Percentiles rank a stretch among this genome's conserved stretches.
These are phyloP conservation scores for Dasysyrphus tricinctus DNA, from an alignment of 2,888 invertebrate species.

Conservation along the genomic window DNA sequence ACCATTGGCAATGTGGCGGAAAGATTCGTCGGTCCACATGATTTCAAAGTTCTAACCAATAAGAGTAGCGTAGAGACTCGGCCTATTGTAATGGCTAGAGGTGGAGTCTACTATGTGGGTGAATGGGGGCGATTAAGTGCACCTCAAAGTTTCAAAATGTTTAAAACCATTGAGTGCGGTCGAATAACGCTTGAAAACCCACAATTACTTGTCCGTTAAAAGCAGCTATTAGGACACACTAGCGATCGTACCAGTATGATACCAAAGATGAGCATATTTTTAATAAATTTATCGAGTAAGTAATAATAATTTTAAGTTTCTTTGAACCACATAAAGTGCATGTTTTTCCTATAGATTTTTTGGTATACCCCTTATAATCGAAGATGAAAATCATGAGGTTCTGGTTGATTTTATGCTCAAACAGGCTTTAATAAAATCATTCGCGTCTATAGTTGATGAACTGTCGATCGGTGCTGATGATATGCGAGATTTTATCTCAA, in stretches of 20 bases:
- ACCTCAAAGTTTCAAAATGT: too few species aligned
- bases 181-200: constrained; percentile 78
- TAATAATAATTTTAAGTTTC: constrained; percentile 8
- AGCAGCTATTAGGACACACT: constrained; percentile 82
- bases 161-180: too few species aligned
- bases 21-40: constrained; percentile 80
- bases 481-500: too few species aligned
- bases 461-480: too few species aligned
- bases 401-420: constrained; percentile 80
- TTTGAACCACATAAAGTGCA: background rate
- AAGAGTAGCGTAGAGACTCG: constrained; percentile 73
- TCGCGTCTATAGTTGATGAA: constrained; percentile 77
- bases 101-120: too few species aligned
- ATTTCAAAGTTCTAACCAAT: constrained; percentile 77
- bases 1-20: constrained; percentile 80
- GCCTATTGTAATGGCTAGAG: too few species aligned
- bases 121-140: too few species aligned
- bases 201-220: constrained; percentile 77
- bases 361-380: constrained; percentile 81
- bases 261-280: constrained; percentile 79
- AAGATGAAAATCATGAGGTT: constrained; percentile 77
- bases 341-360: constrained; percentile 79
- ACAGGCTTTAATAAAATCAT: constrained; percentile 72
- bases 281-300: constrained; percentile 81
- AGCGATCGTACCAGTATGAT: constrained; percentile 79